Evolutionary conservation across 2,888 invertebrate species (phyloP).

Genomic region (Ashinkailepas kermadecensis): DNA sequence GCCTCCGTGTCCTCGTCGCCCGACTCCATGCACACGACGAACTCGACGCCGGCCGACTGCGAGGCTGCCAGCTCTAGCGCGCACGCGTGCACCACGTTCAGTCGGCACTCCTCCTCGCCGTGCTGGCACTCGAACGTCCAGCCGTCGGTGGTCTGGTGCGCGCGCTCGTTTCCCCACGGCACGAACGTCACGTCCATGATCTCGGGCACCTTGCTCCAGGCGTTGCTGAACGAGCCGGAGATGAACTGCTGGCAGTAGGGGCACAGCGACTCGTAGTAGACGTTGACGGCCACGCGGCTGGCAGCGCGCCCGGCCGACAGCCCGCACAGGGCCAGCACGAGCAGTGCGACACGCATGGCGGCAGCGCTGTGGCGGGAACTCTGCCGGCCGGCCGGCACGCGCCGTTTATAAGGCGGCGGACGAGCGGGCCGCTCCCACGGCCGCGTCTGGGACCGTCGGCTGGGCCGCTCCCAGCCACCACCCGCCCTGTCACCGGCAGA

Average conservation of each 20-base stretch:
- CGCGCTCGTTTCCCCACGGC: constrained; percentile 1
- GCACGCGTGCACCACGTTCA: constrained; percentile 6
- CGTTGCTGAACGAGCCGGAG: not conserved
- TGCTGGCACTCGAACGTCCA: not conserved
- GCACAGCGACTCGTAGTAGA: constrained; percentile 6
- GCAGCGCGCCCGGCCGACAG: not conserved
- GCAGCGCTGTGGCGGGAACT: no score
- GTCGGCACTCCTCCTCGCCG: not conserved
- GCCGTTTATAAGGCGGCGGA: no score
- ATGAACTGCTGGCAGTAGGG: not conserved
- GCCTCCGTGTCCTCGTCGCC: not conserved
- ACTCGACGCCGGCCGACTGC: not conserved
- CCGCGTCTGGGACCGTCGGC: no score
- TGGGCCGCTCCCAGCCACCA: no score
- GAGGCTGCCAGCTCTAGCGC: not conserved
- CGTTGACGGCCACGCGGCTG: not conserved
- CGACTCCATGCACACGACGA: constrained; percentile 3
- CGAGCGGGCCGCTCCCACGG: no score
- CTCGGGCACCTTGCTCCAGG: not conserved
- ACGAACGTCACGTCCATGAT: not conserved
- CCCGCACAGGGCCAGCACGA: not conserved
- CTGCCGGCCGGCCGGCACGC: no score
- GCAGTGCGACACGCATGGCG: not conserved
- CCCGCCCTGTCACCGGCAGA: no score
- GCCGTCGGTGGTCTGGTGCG: not conserved